Conservation (phyloP, 2,113 vertebrate genomes). For the Mellivora capensis region DNA sequence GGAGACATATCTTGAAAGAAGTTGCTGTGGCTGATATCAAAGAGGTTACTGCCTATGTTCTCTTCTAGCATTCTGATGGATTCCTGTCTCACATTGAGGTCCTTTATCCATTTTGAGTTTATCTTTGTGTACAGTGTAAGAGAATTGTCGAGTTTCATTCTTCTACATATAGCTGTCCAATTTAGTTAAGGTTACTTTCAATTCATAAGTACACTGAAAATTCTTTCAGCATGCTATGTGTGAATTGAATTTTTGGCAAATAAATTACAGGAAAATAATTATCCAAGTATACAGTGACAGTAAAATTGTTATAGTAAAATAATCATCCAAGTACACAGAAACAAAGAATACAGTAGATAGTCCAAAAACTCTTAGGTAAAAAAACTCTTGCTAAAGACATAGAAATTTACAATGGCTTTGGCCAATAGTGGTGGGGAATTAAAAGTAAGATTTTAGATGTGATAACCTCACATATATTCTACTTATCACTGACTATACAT, state of each 20-base stretch:
- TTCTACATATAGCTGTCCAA: too few relatives aligned
- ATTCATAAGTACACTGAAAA: not conserved
- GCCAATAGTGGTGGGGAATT: constrained; percentile 26
- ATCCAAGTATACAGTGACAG: not conserved
- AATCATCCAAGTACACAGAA: not conserved
- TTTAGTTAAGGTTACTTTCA: too few relatives aligned
- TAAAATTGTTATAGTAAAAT: not conserved
- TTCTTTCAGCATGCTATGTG: not conserved
- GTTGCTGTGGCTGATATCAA: too few relatives aligned
- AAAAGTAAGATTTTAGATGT: constrained; percentile 20
- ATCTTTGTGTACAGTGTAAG: too few relatives aligned
- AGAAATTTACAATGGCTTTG: constrained; percentile 35
- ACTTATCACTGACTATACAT: constrained; percentile 43
- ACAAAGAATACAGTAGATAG: not conserved
- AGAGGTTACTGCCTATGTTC: too few relatives aligned
- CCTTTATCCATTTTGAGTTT: too few relatives aligned
- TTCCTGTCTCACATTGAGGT: too few relatives aligned
- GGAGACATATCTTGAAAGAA: too few relatives aligned
- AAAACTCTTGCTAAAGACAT: not conserved
- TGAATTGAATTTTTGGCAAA: not conserved
- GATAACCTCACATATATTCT: not conserved
- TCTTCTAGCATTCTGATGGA: too few relatives aligned
- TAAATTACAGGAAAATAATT: not conserved
- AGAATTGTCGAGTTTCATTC: too few relatives aligned
- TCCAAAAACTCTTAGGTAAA: not conserved